Conservation (phyloP, 2,797 vertebrate genomes). For the Epinephelus coioides region DNA sequence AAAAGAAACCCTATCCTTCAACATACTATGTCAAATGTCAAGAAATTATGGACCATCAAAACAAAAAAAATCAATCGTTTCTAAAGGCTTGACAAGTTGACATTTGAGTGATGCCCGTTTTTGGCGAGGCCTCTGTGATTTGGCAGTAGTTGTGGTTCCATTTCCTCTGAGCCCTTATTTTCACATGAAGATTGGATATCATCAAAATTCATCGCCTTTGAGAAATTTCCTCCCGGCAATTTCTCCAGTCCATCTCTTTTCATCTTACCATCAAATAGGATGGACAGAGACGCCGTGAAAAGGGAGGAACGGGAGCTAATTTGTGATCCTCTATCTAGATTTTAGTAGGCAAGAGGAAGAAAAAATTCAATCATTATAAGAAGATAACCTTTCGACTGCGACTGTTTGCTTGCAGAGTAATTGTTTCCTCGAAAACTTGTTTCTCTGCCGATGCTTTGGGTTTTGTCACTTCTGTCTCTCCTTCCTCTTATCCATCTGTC, state of each 20-base stretch:
- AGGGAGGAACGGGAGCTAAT: slow-evolving; percentile 42
- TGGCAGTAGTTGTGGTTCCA: slow-evolving; percentile 27
- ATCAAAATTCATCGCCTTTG: slow-evolving; percentile 68
- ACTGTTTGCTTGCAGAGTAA: slow-evolving; percentile 59
- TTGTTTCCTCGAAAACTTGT: slow-evolving; percentile 68
- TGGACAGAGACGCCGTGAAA: slow-evolving; percentile 42
- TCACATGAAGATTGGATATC: slow-evolving; percentile 63
- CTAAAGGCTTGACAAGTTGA: slow-evolving; percentile 29
- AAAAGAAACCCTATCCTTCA: background rate
- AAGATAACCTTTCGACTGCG: slow-evolving; percentile 68
- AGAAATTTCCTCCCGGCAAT: slow-evolving; percentile 60
- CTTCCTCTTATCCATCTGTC: slow-evolving; percentile 29
- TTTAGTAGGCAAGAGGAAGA: slow-evolving; percentile 40
- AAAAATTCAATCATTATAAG: slow-evolving; percentile 59
- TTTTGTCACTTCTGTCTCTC: slow-evolving; percentile 48
- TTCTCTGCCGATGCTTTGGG: slow-evolving; percentile 40
- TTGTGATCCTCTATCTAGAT: slow-evolving; percentile 50
- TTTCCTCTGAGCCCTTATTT: slow-evolving; percentile 66
- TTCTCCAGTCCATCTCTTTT: slow-evolving; percentile 62
- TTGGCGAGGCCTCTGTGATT: slow-evolving; percentile 27
- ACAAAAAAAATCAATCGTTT: slow-evolving; percentile 7
- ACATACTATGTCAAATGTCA: background rate
- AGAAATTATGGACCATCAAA: slow-evolving; percentile 9
- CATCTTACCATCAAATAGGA: slow-evolving; percentile 62
- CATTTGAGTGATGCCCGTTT: slow-evolving; percentile 52